Evolutionary conservation across 1,140 invertebrate species (phyloP), one percentile per base, ranked within the genome.

Genomic region (Protaetia brevitarsis): DNA sequence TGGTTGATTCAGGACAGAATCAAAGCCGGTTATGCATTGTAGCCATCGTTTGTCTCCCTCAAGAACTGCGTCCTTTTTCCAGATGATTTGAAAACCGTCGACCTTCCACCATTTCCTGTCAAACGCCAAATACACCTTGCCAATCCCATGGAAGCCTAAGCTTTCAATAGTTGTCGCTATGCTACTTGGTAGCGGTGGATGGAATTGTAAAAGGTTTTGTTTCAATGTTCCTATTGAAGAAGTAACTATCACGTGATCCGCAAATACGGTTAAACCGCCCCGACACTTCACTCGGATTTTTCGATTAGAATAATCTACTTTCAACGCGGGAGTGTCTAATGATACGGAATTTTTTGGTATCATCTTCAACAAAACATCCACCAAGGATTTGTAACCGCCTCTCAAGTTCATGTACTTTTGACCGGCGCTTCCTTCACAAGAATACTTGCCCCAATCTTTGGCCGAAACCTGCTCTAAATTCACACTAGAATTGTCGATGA

Each of bases 61-160:
- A 65, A 80, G 78, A 51, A 78, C 73, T 0, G 70, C 68, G n/a
- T 76, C 66, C 41, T 72, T 63, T 84, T 85, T 67, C 87, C 88
- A 91, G 2, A 89, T 75, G 7, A 89, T 74, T 72, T 89, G 88
- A 71, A 87, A 84, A 21, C 87, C 76, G 1, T 75, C 68, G 31
- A 77, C 72, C 1, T 78, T 72, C 88, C 89, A 91, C 85, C 88
- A 89, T n/a, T 82, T 79, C 59, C 83, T 69, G 1, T 85, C 83
- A 77, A 86, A 92, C 41, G 86, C 78, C 11, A 92, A 73, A 70
- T 86, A 90, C 61, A 92, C 83, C 78, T 92, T 92, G 62, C 88
- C 86, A 26, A 91, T 85, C 3, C 83, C 81, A 45, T 85, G 86
- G 78, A 88, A 92, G 3, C 89, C 89, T 41, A 90, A 79, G 61